Evolutionary conservation across 2,797 vertebrate species (phyloP), one percentile per base, ranked within the genome.

Genomic region (Poeciliopsis paucimaculata): DNA sequence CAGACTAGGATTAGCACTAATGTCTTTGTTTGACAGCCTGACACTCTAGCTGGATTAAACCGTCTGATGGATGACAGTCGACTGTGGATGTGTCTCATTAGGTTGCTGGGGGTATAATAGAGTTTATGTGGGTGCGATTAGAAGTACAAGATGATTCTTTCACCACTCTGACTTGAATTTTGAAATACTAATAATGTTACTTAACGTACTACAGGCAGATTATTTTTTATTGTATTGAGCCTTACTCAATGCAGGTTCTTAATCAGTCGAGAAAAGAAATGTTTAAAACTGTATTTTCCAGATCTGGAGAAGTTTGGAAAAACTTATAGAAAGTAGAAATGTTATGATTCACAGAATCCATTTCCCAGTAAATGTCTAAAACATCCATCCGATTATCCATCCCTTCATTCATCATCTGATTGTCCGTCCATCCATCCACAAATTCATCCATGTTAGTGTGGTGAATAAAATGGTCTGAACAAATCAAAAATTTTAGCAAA

Each of bases 11-110:
- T 91, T 93, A 92, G 71, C 55, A 23, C 66, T 43, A 71, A 23
- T 47, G 80, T 78, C 90, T 91, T 91, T 93, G 89, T 93, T 84
- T 90, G 76, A 87, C 83, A 88, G 81, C 49, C 68, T 64, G 73
- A 88, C 85, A 80, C 57, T 76, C 31, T 1, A 79, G 79, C 82
- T 75, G 87, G 89, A 93, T 93, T 92, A 92, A 86, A 81, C 72
- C 3, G 46, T 46, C 39, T 70, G 8, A 6, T 41, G 28, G 4
- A 8, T 83, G 45, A 0, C 7, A 12, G 74, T 43, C 13, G 28
- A n/a, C 20, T 75, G 62, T 64, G 28, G 0, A 9, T 26, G 28
- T 71, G 15, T 62, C 12, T 28, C 15, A 43, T n/a, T 23, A 28
- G 15, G 43, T 43, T 70, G 64, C 64, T 23, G 34, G 1, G 18